Conservation (phyloP, 2,888 invertebrate species). For the Troides oblongomaculatus region DNA sequence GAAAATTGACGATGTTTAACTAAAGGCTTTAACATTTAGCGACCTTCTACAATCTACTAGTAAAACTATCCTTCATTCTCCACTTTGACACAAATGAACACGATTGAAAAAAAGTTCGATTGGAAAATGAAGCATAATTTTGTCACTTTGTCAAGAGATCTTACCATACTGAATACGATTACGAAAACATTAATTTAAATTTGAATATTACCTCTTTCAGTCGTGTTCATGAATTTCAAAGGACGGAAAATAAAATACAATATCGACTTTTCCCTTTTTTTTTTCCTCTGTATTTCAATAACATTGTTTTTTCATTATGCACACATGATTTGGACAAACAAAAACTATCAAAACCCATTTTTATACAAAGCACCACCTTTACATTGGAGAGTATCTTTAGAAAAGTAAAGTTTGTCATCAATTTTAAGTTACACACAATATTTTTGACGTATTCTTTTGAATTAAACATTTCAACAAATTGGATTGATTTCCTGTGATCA, state of each 20-base stretch:
- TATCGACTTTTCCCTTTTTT: constrained; percentile 8
- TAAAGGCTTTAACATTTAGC: background rate
- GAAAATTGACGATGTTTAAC: background rate
- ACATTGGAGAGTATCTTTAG: constrained; percentile 3
- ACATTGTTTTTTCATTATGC: constrained; percentile 3
- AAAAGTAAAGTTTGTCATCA: background rate
- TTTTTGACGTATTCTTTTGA: constrained; percentile 18
- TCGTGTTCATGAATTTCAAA: constrained; percentile 61
- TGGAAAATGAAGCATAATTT: constrained; percentile 65
- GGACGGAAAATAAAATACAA: constrained; percentile 24
- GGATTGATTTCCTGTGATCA: constrained; percentile 10
- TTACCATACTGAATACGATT: constrained; percentile 15
- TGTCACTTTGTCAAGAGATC: constrained; percentile 1
- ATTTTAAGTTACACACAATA: background rate
- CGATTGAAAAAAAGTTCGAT: constrained; percentile 35
- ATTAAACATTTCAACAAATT: constrained; percentile 8
- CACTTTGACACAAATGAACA: constrained; percentile 67
- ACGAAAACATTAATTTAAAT: constrained; percentile 26
- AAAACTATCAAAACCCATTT: background rate
- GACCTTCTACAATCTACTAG: background rate
- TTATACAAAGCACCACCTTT: constrained; percentile 49
- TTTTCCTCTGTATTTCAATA: constrained; percentile 24
- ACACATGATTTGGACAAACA: constrained; percentile 23
- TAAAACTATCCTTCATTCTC: constrained; percentile 64
- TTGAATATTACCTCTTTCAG: constrained; percentile 51